Base-by-base conservation (phyloP, 2,888 invertebrate genomes). In the Scaptomyza caliginosa region DNA sequence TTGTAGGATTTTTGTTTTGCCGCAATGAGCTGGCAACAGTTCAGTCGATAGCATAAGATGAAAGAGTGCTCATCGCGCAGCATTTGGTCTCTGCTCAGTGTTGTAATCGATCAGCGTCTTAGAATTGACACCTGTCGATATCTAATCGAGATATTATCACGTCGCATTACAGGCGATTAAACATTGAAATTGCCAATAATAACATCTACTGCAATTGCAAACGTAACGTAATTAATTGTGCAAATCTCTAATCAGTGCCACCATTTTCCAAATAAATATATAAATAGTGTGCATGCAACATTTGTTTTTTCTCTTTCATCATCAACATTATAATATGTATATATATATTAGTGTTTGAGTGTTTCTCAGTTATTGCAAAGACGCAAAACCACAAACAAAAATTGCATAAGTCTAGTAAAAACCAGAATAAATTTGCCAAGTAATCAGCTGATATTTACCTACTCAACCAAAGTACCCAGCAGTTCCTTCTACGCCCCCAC, bases 91-190 rank as follows among this genome's bases (percentile, higher is more conserved):
- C 76, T 89, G 85, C 86, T 90, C 80, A 90, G 89, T 90, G 89
- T 90, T 88, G 82, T 87, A 76, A 88, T 88, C 81, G 91, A 91
- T 89, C 90, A 91, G 88, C 90, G 90, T 88, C 89, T 91, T 86
- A 79, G 89, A 83, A 89, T 90, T 89, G 90, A 91, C 90, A 91
- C 91, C 90, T 90, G 91, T 89, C 90, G 89, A 89, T 91, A 91
- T 90, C 90, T 91, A 87, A 90, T 91, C 76, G 90, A 90, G 82
- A 91, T 91, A 72, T 65, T 90, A 74, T 91, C 91, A 72, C 91
- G 91, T 63, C 91, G 91, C 67, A 84, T 89, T 74, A 88, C 90
- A 60, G 90, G 90, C 80, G 90, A 89, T 80, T 89, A 90, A 34
- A 70, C 55, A 52, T 49, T 30, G n/a, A 30, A 49, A 5, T n/a